Conservation (phyloP, 2,797 vertebrate genomes). For the Siniperca obscura region DNA sequence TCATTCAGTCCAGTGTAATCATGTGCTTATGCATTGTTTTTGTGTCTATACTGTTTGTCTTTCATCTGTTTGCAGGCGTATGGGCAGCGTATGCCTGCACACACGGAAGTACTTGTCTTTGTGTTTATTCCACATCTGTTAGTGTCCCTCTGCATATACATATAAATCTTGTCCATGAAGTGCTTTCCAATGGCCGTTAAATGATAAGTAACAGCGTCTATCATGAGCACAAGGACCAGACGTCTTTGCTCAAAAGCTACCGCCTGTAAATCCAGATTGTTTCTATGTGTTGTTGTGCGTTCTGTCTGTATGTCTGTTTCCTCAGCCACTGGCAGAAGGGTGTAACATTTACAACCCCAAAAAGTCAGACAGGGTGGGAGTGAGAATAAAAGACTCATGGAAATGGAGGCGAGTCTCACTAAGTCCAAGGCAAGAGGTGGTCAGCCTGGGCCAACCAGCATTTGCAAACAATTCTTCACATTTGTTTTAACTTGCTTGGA, state of each 20-base stretch:
- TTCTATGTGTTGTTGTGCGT: conserved; percentile 53
- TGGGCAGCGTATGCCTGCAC: conserved; percentile 18
- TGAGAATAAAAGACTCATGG: conserved; percentile 10
- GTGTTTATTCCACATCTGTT: conserved; percentile 67
- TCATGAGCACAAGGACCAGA: conserved; percentile 61
- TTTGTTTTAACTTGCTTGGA: conserved; percentile 22
- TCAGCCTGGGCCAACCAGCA: neutral
- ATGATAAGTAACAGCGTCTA: conserved; percentile 68
- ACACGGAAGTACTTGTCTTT: conserved; percentile 58
- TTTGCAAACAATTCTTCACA: conserved; percentile 31
- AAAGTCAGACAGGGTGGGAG: conserved; percentile 40
- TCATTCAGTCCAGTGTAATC: neutral
- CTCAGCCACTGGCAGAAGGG: conserved; percentile 32
- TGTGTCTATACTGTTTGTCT: conserved; percentile 20
- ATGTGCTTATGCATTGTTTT: conserved; percentile 9
- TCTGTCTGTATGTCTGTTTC: conserved; percentile 34
- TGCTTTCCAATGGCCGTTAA: conserved; percentile 64
- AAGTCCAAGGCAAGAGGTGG: neutral
- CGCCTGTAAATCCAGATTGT: conserved; percentile 66
- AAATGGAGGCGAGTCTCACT: conserved; percentile 24
- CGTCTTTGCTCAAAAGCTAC: conserved; percentile 46
- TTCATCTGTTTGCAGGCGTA: conserved; percentile 21
- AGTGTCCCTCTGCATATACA: conserved; percentile 51
- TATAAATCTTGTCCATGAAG: conserved; percentile 56
- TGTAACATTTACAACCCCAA: conserved; percentile 45